These are phyloP conservation scores for Eupelmus urozonus DNA, from an alignment of 2,888 invertebrate genomes.

Conservation along the genomic window DNA sequence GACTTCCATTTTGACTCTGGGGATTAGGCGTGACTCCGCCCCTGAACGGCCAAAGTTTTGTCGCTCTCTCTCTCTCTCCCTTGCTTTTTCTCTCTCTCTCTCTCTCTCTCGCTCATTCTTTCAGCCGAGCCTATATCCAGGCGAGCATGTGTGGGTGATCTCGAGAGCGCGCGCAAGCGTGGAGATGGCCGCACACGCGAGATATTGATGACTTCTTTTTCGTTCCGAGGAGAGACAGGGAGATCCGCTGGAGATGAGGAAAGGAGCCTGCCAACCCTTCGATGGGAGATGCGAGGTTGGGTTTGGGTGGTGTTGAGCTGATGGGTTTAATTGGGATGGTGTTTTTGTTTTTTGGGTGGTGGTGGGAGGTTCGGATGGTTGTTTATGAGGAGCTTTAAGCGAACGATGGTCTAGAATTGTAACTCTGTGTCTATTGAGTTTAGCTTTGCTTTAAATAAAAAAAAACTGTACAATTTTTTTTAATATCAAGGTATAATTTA, in stretches of 20 bases:
- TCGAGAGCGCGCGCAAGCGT: neutral
- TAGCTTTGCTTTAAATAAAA: too few species aligned
- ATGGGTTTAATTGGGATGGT: too few species aligned
- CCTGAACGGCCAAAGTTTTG: slow-evolving; percentile 60
- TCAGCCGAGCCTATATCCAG: neutral
- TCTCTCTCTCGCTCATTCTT: slow-evolving; percentile 37
- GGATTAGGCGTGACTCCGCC: slow-evolving; percentile 78
- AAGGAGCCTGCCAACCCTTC: slow-evolving; percentile 9
- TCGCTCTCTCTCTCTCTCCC: slow-evolving; percentile 11
- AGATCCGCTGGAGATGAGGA: neutral
- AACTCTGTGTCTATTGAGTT: too few species aligned
- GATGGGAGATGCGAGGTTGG: too few species aligned
- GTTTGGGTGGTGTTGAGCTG: too few species aligned
- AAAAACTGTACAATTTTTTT: too few species aligned
- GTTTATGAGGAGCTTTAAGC: too few species aligned
- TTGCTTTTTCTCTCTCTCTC: slow-evolving; percentile 40
- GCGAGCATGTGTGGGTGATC: slow-evolving; percentile 1
- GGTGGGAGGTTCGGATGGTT: too few species aligned
- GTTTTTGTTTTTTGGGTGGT: too few species aligned
- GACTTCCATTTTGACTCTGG: slow-evolving; percentile 78
- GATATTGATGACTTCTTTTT: slow-evolving; percentile 75
- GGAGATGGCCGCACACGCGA: slow-evolving; percentile 65
- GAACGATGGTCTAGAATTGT: too few species aligned
- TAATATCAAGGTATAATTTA: too few species aligned
- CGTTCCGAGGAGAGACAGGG: slow-evolving; percentile 6